phyloP scores from a whole-genome alignment of 1,140 invertebrate species.

The Carcinoscorpius rotundicauda region DNA sequence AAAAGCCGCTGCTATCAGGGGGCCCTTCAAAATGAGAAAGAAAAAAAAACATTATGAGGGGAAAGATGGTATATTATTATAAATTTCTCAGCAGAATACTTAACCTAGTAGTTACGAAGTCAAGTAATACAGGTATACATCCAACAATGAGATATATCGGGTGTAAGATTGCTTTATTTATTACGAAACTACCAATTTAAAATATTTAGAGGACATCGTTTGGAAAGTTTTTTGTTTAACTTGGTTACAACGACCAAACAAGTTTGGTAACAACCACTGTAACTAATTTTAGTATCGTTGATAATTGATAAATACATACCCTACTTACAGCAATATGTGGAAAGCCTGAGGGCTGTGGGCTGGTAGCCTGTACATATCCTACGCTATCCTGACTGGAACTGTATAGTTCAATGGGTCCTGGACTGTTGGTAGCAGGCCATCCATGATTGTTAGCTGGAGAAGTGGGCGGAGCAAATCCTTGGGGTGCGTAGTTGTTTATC shows the following conservation, averaged over 20 bases:
- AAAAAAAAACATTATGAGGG: constrained; percentile 13
- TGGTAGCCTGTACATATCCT: constrained; percentile 81
- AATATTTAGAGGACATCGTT: constrained; percentile 5
- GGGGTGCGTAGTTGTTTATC: constrained; percentile 79
- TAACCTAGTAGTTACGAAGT: constrained; percentile 15
- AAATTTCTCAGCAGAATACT: too few relatives aligned
- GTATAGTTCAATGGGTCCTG: constrained; percentile 70
- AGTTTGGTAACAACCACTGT: background rate
- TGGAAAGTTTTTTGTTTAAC: background rate
- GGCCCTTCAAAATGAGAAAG: constrained; percentile 47
- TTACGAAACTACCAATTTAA: constrained; percentile 7
- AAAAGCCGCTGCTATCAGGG: constrained; percentile 82
- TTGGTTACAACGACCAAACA: background rate
- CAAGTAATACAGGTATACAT: constrained; percentile 1
- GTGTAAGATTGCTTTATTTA: background rate
- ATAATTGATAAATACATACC: constrained; percentile 41
- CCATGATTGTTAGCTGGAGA: constrained; percentile 55
- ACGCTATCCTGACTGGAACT: constrained; percentile 65
- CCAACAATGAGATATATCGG: constrained; percentile 15
- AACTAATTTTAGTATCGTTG: too few relatives aligned
- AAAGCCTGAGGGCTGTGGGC: constrained; percentile 74
- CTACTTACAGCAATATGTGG: constrained; percentile 60
- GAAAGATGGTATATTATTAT: background rate
- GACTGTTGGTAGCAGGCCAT: constrained; percentile 76
- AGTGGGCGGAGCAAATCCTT: constrained; percentile 55